Base-by-base conservation (phyloP, 1,140 invertebrate genomes). In the Stegodyphus mimosarum region DNA sequence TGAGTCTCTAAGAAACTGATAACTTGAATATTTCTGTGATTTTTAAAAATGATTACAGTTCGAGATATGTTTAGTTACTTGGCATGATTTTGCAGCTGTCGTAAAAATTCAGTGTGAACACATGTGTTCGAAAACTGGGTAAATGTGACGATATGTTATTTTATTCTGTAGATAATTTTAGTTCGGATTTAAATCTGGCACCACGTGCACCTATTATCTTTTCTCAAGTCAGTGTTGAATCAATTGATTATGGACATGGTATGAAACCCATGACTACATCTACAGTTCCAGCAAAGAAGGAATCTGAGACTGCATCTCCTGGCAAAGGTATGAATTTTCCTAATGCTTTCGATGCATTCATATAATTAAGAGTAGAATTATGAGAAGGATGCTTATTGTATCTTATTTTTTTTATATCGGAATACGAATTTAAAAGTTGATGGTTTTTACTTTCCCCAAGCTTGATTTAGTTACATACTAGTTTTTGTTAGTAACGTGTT, bases 181-280 rank as follows among this genome's bases (percentile, higher is more conserved):
- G 64, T 69, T 50, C 49, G 15, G 81, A 76, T 13, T 7, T 84
- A 69, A 53, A 76, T 70, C n/a, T 69, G 72, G 60, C 75, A 13
- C 18, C 69, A 71, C 9, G 7, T 63, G 51, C 64, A 60, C 66
- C 76, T 6, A 67, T 83, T 60, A 76, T 84, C 50, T 76, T 80
- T 81, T 85, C 85, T 33, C 74, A 80, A 73, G 76, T 79, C 49
- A 70, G 67, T 33, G 67, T 87, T 73, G 83, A 86, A 63, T 71
- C 76, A 55, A 72, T 78, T 83, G 87, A 71, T 81, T 87, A 86
- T 75, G 85, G 77, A 49, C 85, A 86, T 70, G 83, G 83, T 73
- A 48, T 66, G 67, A 66, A 71, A 71, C 55, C 75, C 17, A 66
- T 60, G 49, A 66, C 76, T 9, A 60, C 75, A 63, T 15, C 83